Evolutionary conservation across 1,140 invertebrate species (phyloP).

Genomic region (Euschistus heros): DNA sequence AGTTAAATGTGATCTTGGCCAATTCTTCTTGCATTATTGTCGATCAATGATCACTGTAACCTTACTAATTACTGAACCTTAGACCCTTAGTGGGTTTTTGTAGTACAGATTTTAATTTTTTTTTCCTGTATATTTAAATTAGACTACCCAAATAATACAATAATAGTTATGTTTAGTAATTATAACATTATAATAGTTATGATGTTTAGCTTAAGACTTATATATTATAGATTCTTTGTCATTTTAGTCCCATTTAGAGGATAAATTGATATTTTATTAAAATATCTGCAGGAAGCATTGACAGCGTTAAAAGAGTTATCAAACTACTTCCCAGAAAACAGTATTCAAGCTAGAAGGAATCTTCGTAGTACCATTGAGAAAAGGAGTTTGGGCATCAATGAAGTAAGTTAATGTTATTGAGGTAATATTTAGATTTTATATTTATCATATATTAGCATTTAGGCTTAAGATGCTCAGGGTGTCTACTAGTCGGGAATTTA

Average conservation of each 20-base stretch:
- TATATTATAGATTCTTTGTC: not conserved
- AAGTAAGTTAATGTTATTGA: conserved; percentile 35
- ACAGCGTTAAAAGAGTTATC: conserved; percentile 76
- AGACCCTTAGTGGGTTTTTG: too few species aligned
- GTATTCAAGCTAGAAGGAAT: conserved; percentile 69
- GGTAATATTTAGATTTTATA: not conserved
- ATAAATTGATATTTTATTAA: not conserved
- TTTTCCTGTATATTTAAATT: too few species aligned
- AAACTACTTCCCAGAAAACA: conserved; percentile 78
- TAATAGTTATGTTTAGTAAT: not conserved
- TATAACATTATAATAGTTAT: too few species aligned
- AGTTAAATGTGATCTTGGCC: too few species aligned
- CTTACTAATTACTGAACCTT: too few species aligned
- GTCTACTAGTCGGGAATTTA: too few species aligned
- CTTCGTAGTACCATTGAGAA: conserved; percentile 87
- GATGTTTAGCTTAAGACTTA: not conserved
- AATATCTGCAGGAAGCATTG: conserved; percentile 53
- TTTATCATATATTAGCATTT: not conserved
- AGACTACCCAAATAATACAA: not conserved
- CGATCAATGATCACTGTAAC: too few species aligned
- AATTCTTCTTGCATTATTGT: too few species aligned
- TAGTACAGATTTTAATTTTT: too few species aligned
- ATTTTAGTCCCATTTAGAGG: not conserved
- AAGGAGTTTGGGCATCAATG: conserved; percentile 64
- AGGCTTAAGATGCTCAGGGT: not conserved